phyloP scores from a whole-genome alignment of 2,797 vertebrate genomes.

The Arnoldichthys spilopterus region DNA sequence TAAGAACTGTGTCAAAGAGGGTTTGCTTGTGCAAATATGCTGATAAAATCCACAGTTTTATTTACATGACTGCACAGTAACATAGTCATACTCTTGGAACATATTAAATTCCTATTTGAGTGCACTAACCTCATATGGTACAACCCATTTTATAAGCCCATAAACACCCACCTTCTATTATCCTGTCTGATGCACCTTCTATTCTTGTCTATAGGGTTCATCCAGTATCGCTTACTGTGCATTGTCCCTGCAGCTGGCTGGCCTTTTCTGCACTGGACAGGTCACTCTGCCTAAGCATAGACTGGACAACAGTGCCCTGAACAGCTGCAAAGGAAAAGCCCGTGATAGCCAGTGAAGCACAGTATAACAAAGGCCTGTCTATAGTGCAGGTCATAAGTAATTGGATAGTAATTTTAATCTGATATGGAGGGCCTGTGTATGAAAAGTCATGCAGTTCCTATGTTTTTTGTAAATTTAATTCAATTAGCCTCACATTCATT shows the following conservation, averaged over 20 bases:
- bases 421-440: not conserved
- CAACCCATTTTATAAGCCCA: conserved; percentile 1
- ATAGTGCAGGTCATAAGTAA: not conserved
- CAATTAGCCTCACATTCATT: too few relatives aligned
- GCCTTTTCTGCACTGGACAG: not conserved
- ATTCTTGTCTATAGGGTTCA: conserved; percentile 25
- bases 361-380: conserved; percentile 15
- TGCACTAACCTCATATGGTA: not conserved
- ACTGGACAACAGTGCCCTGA: conserved; percentile 17
- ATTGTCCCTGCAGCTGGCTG: conserved; percentile 45
- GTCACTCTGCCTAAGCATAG: conserved; percentile 14
- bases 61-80: not conserved
- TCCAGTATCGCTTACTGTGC: conserved; percentile 43
- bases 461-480: not conserved
- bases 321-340: conserved; percentile 36
- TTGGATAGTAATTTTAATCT: not conserved
- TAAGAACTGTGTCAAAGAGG: too few relatives aligned
- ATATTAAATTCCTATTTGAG: not conserved
- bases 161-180: conserved; percentile 24
- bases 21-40: too few relatives aligned
- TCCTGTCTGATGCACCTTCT: conserved; percentile 31
- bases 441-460: not conserved
- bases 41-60: too few relatives aligned
- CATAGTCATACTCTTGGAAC: not conserved
- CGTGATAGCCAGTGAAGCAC: conserved; percentile 6